Conservation (phyloP, 2,797 vertebrate genomes). For the Glossophaga mutica region DNA sequence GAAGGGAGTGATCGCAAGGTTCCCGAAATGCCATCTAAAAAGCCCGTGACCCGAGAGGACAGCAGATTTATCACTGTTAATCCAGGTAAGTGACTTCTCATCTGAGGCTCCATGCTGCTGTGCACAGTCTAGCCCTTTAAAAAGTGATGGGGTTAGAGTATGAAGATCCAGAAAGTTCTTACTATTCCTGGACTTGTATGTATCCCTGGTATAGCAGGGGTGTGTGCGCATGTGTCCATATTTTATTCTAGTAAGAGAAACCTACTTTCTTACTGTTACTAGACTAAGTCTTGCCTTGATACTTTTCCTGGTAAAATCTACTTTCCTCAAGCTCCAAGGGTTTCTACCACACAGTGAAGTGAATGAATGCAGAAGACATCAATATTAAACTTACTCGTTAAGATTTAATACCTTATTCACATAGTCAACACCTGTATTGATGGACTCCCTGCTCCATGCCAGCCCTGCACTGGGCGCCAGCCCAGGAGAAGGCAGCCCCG, state of each 20-base stretch:
- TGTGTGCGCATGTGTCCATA: accelerated
- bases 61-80: slow-evolving; percentile 87
- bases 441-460: neutral
- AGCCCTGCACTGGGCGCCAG: neutral
- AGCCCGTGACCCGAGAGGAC: slow-evolving; percentile 78
- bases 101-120: accelerated
- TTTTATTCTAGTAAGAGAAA: neutral
- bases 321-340: neutral
- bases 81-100: slow-evolving; percentile 79
- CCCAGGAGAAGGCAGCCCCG: accelerated
- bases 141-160: neutral
- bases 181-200: accelerated
- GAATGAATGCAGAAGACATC: neutral
- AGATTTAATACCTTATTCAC: neutral
- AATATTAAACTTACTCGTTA: neutral
- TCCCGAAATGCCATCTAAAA: slow-evolving; percentile 75
- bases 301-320: neutral
- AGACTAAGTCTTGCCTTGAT: neutral
- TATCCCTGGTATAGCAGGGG: neutral
- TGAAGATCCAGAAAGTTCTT: neutral
- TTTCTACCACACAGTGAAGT: neutral
- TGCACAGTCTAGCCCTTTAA: neutral
- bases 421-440: neutral
- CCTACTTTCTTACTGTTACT: neutral
- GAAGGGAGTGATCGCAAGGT: slow-evolving; percentile 71